Base-by-base conservation (phyloP, 2,113 vertebrate genomes). In the Pogona vitticeps region DNA sequence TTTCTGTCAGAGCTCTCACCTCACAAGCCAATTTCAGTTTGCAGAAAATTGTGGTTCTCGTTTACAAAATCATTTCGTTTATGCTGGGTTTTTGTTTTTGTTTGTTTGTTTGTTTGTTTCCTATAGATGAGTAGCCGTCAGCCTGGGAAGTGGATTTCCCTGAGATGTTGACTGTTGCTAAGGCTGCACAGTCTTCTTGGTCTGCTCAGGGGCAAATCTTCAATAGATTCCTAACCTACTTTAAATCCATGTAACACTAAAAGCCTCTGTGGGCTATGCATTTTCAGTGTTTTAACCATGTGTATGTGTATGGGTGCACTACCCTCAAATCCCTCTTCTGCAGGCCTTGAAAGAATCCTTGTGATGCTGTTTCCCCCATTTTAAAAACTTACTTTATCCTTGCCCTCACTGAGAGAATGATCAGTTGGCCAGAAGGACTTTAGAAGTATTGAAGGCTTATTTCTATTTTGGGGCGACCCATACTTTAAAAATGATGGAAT, bases 1-100 rank as follows among this genome's bases (percentile, higher is more conserved):
- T 88, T 93, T 26, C 71, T 92, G 90, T 88, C 86, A 80, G 71
- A 58, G 63, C 76, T 94, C 89, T 92, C 88, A 91, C 89, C 89
- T 95, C 88, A 18, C 75, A 90, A 88, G 72, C 75, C 70, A 88
- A 20, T 93, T 90, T 93, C 84, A 85, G 61, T 84, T 91, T 91
- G 89, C 90, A 93, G 76, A 0, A 0, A 58, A 82, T 42, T 82
- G 61, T 76, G 33, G 56, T 40, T 67, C 76, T 93, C 89, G 78
- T 80, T 86, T 88, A 26, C 59, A 87, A 82, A 79, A 85, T 89
- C 63, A 52, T 8, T 0, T 40, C 40, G 67, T 79, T 91, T 88
- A 76, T 76, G 42, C 81, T 76, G 8, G 68, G 5, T n/a, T n/a
- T n/a, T n/a, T n/a, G n/a, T n/a, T n/a, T n/a, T n/a, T n/a, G n/a